Evolutionary conservation across 1,140 invertebrate genomes (phyloP), one percentile per base, ranked within the genome.

Genomic region (Atta texana): DNA sequence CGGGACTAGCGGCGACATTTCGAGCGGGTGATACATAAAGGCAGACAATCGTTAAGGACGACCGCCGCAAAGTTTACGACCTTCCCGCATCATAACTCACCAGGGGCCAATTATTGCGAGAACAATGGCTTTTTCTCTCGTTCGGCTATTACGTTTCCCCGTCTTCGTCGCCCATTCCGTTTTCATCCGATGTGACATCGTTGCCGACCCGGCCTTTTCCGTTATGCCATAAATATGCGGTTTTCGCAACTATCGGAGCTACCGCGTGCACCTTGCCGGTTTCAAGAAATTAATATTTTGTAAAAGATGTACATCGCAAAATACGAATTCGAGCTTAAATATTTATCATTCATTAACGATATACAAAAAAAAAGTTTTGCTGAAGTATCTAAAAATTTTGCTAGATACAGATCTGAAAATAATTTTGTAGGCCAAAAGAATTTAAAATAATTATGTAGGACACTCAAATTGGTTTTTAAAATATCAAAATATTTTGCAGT

Each of bases 61-160:
- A 74, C 82, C 69, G 69, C 86, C 86, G 69, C 88, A 66, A 85
- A 87, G 85, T 92, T 93, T 93, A 93, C 92, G 92, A 92, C 89
- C 87, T 90, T 82, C 78, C 92, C 85, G 72, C 80, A 89, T 92
- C 92, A 91, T 93, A 93, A 93, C 89, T 93, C 92, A 93, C 86
- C 77, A 53, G 89, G 85, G 89, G 87, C 92, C 92, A 93, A 93
- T 93, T 93, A 93, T 92, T 91, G 90, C 91, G 89, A 89, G 90
- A 93, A 91, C 90, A 91, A 91, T 90, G 87, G 87, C 69, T 87
- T 88, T 91, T 89, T 92, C 84, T 91, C 82, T 74, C 87, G 87
- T 92, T 92, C 64, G 85, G 87, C 85, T 87, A 88, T 92, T 90
- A 88, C 80, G 39, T 76, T 86, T 64, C 53, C 34, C 64, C n/a